Conservation (phyloP, 2,888 invertebrate species). For the Oscheius myriophilus region DNA sequence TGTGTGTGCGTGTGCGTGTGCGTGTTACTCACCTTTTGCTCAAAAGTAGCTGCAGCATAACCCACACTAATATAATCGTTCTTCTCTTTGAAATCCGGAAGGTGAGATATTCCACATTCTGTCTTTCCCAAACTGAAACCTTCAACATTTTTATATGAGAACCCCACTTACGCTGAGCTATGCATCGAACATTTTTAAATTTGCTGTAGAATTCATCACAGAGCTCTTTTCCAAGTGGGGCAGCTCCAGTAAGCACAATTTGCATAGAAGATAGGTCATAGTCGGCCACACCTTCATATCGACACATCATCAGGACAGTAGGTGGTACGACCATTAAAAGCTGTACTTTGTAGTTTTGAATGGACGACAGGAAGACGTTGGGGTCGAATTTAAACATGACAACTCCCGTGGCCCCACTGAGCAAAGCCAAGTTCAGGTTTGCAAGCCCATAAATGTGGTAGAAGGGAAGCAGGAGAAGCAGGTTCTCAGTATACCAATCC, state of each 20-base stretch:
- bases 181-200: slow-evolving; percentile 27
- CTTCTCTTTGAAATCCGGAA: slow-evolving; percentile 68
- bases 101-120: slow-evolving; percentile 78
- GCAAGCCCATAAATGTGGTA: slow-evolving; percentile 67
- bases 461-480: slow-evolving; percentile 60
- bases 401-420: slow-evolving; percentile 57
- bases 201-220: slow-evolving; percentile 48
- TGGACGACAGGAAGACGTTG: slow-evolving; percentile 48
- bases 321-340: slow-evolving; percentile 83
- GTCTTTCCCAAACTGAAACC: slow-evolving; percentile 80
- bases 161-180: slow-evolving; percentile 35
- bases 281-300: slow-evolving; percentile 78
- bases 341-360: slow-evolving; percentile 72
- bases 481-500: slow-evolving; percentile 47
- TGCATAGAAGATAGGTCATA: slow-evolving; percentile 82
- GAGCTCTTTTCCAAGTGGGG: slow-evolving; percentile 62
- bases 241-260: slow-evolving; percentile 55
- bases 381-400: slow-evolving; percentile 61
- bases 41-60: slow-evolving; percentile 77
- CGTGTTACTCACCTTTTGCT: slow-evolving; percentile 78
- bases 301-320: slow-evolving; percentile 80
- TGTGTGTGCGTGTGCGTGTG: too few relatives aligned
- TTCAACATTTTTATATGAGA: not conserved
- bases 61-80: slow-evolving; percentile 80
- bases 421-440: slow-evolving; percentile 26